phyloP scores from a whole-genome alignment of 2,888 invertebrate species.

The Amphiduros pacificus region DNA sequence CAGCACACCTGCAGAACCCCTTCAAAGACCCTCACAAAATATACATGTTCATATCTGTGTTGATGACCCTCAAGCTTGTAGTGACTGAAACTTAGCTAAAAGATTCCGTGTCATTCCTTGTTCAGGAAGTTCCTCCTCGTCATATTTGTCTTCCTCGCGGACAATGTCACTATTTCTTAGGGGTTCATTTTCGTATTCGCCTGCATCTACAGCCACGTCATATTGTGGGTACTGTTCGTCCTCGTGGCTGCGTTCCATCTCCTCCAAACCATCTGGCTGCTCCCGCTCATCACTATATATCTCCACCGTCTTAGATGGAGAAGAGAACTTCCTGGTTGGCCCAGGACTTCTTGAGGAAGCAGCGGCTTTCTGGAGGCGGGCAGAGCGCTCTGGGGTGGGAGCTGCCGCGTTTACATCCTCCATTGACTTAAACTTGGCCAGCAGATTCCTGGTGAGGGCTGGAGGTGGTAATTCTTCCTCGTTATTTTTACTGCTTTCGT shows the following conservation, averaged over 20 bases:
- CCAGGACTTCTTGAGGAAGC: background rate
- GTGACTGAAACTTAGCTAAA: slow-evolving; percentile 84
- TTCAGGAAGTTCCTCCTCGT: slow-evolving; percentile 55
- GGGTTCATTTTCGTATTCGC: slow-evolving; percentile 48
- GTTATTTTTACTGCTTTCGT: background rate
- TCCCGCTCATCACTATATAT: slow-evolving; percentile 1
- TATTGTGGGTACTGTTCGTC: background rate
- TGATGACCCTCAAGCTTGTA: too few relatives aligned
- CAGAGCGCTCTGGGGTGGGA: slow-evolving; percentile 22
- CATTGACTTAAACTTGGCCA: slow-evolving; percentile 28
- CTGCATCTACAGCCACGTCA: slow-evolving; percentile 28
- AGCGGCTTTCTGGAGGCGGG: slow-evolving; percentile 1
- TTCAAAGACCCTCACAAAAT: too few relatives aligned
- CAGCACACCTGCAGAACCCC: too few relatives aligned
- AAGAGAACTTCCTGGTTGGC: background rate
- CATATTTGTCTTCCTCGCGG: slow-evolving; percentile 51
- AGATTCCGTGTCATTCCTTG: slow-evolving; percentile 79
- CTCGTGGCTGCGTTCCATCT: background rate
- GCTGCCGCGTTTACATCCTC: slow-evolving; percentile 17
- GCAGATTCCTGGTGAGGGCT: slow-evolving; percentile 25
- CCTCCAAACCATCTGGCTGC: slow-evolving; percentile 8
- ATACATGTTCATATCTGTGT: too few relatives aligned
- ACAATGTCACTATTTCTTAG: slow-evolving; percentile 57
- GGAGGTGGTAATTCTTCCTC: slow-evolving; percentile 29
- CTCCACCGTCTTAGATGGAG: slow-evolving; percentile 7